Evolutionary conservation across 1,140 invertebrate genomes (phyloP).

Genomic region (Asbolus verrucosus): DNA sequence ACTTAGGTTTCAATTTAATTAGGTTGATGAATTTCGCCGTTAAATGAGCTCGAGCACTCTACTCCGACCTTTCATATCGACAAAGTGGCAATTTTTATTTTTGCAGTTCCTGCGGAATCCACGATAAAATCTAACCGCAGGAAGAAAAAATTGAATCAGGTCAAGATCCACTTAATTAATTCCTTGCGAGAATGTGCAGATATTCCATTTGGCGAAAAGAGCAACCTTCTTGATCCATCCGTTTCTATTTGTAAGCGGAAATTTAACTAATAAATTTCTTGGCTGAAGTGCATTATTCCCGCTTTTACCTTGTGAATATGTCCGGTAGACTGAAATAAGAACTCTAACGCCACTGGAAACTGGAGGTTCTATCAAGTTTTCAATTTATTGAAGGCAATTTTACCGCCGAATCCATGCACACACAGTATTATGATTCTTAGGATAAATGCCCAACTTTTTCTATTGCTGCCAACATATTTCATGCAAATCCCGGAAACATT

Average conservation of each 20-base stretch:
- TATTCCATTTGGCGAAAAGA: conserved; percentile 12
- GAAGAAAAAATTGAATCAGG: conserved; percentile 1
- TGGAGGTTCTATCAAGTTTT: conserved; percentile 18
- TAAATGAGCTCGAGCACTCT: conserved; percentile 26
- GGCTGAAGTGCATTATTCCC: conserved; percentile 24
- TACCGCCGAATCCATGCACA: conserved; percentile 22
- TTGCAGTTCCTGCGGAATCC: not conserved
- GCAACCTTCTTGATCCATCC: conserved; percentile 12
- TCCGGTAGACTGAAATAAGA: conserved; percentile 25
- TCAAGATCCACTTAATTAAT: conserved; percentile 8
- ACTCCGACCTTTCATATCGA: conserved; percentile 17
- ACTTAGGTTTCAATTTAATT: conserved; percentile 35
- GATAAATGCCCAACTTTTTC: conserved; percentile 27
- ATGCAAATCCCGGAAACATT: not conserved
- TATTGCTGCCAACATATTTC: conserved; percentile 8
- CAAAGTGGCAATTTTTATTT: conserved; percentile 18
- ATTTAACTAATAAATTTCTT: conserved; percentile 32
- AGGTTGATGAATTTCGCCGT: conserved; percentile 29
- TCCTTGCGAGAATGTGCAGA: not conserved
- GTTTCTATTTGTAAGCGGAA: conserved; percentile 19
- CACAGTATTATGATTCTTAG: conserved; percentile 19
- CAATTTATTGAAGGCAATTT: conserved; percentile 29
- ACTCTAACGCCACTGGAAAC: conserved; percentile 3
- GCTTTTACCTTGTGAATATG: conserved; percentile 27
- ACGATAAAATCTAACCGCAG: conserved; percentile 1